Conservation (phyloP, 2,888 invertebrate genomes). For the Eilema griseolum region DNA sequence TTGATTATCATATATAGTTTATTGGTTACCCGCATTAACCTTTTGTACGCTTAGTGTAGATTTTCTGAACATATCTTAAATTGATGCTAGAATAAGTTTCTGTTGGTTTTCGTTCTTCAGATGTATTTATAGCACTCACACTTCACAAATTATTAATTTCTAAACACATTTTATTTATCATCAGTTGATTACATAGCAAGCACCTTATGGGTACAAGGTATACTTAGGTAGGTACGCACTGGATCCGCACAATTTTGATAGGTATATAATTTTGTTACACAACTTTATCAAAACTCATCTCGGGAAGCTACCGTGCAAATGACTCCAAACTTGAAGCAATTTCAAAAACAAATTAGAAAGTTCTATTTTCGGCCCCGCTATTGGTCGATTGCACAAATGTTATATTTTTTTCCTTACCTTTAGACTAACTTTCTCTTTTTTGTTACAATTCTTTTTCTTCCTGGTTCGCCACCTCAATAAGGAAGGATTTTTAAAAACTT, state of each 20-base stretch:
- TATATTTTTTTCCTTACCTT: conserved; percentile 70
- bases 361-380: conserved; percentile 61
- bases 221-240: conserved; percentile 18
- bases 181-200: background rate
- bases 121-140: conserved; percentile 26
- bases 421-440: conserved; percentile 82
- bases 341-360: conserved; percentile 82
- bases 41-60: background rate
- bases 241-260: conserved; percentile 26
- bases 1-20: conserved; percentile 29
- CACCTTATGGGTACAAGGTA: background rate
- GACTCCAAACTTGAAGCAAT: conserved; percentile 63
- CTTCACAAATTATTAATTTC: conserved; percentile 25
- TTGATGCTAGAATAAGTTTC: background rate
- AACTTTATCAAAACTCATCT: conserved; percentile 47
- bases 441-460: conserved; percentile 81
- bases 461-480: conserved; percentile 75
- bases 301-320: conserved; percentile 76
- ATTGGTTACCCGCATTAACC: conserved; percentile 20
- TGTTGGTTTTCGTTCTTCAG: background rate
- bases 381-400: conserved; percentile 74
- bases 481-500: conserved; percentile 82
- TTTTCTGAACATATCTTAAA: background rate
- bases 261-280: conserved; percentile 28
- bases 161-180: background rate